Percentiles rank a stretch among this genome's conserved stretches.
Conservation (phyloP, 2,888 invertebrate genomes). For the Athripsodes cinereus region DNA sequence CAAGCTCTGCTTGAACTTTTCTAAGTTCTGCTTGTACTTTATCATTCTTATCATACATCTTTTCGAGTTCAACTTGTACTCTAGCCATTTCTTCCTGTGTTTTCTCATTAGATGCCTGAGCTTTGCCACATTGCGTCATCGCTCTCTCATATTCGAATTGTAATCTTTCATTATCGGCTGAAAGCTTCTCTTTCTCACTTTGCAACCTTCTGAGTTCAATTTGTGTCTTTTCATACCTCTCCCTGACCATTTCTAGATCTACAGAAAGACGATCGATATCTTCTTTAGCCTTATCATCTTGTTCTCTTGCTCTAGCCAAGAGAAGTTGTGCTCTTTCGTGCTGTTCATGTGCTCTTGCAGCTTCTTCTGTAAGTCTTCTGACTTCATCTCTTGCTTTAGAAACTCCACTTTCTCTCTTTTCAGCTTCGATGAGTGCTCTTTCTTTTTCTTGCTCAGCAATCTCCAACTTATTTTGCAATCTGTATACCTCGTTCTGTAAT, state of each 20-base stretch:
- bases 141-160: slow-evolving; percentile 83
- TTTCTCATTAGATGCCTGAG: slow-evolving; percentile 79
- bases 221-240: slow-evolving; percentile 83
- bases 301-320: slow-evolving; percentile 78
- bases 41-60: slow-evolving; percentile 87
- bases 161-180: slow-evolving; percentile 76
- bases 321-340: slow-evolving; percentile 84
- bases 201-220: slow-evolving; percentile 75
- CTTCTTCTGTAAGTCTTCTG: slow-evolving; percentile 81
- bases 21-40: slow-evolving; percentile 76
- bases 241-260: slow-evolving; percentile 82
- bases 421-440: slow-evolving; percentile 75
- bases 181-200: slow-evolving; percentile 79
- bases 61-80: slow-evolving; percentile 81
- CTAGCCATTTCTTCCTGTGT: slow-evolving; percentile 85
- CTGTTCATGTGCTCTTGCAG: slow-evolving; percentile 79
- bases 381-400: slow-evolving; percentile 80
- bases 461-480: slow-evolving; percentile 83
- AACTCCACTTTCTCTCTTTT: slow-evolving; percentile 73
- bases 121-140: slow-evolving; percentile 79
- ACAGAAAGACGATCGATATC: slow-evolving; percentile 70
- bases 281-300: slow-evolving; percentile 86
- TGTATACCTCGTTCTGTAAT: slow-evolving; percentile 83
- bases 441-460: slow-evolving; percentile 84
- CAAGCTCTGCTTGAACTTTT: slow-evolving; percentile 72